phyloP scores from a whole-genome alignment of 2,113 vertebrate species.

The Taxidea taxus region DNA sequence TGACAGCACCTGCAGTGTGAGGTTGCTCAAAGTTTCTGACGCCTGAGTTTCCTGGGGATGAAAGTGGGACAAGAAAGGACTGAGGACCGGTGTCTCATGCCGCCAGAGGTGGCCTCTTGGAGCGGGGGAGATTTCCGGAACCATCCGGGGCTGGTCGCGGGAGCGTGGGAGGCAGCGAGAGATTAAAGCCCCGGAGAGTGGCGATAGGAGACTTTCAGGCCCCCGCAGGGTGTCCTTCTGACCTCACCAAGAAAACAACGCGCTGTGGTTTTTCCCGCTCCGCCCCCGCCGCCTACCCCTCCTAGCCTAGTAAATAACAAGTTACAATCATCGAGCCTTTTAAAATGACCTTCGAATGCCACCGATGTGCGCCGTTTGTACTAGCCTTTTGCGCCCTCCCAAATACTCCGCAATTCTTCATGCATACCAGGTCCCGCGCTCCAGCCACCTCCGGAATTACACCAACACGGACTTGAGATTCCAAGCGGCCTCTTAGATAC shows the following conservation, averaged over 20 bases:
- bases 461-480: conserved; percentile 31
- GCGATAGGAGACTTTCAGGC: neutral
- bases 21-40: conserved; percentile 65
- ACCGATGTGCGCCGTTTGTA: neutral
- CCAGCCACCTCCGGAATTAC: conserved; percentile 47
- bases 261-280: conserved; percentile 51
- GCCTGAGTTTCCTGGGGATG: conserved; percentile 55
- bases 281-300: conserved; percentile 26
- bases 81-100: neutral
- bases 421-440: conserved; percentile 41
- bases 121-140: conserved; percentile 27
- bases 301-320: conserved; percentile 50
- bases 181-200: neutral
- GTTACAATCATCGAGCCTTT: conserved; percentile 18
- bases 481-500: conserved; percentile 35
- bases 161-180: conserved; percentile 59
- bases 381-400: conserved; percentile 36
- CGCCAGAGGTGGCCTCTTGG: neutral
- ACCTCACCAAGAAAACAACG: conserved; percentile 55
- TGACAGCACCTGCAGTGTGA: neutral
- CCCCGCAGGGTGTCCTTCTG: conserved; percentile 53
- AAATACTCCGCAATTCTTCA: conserved; percentile 52
- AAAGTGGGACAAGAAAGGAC: neutral
- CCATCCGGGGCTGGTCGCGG: neutral
- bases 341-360: conserved; percentile 61